Conservation (phyloP, 2,888 invertebrate genomes). For the Plemyria rubiginata region DNA sequence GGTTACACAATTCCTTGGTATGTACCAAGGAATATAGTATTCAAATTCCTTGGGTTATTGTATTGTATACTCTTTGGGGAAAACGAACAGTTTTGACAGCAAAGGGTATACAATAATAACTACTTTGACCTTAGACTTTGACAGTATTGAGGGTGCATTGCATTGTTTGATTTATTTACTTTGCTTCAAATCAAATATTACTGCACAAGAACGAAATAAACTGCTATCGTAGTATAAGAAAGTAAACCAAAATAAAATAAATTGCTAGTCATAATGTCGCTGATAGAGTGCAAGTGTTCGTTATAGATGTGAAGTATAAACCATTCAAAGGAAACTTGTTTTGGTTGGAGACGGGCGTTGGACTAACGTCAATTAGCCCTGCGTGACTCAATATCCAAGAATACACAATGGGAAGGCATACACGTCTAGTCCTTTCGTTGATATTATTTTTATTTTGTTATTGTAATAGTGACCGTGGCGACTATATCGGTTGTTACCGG, state of each 20-base stretch:
- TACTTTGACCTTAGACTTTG: no score
- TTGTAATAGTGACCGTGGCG: constrained; percentile 66
- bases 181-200: no score
- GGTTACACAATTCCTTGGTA: no score
- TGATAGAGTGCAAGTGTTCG: neutral
- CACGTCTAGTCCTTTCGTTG: constrained; percentile 46
- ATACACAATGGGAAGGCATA: constrained; percentile 66
- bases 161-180: no score
- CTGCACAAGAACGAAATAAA: no score
- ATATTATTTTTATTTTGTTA: constrained; percentile 47
- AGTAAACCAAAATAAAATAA: neutral
- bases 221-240: no score
- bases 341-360: constrained; percentile 41
- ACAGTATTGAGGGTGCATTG: no score
- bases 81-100: no score
- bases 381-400: constrained; percentile 58
- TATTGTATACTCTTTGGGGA: no score
- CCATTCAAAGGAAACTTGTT: constrained; percentile 30
- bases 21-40: no score
- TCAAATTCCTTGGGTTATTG: no score
- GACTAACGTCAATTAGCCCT: constrained; percentile 46
- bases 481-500: constrained; percentile 75
- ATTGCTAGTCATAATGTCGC: constrained; percentile 1
- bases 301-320: constrained; percentile 25
- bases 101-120: no score